Conservation (phyloP, 92 coral and sea anemone species). For the Zoanthus sociatus region DNA sequence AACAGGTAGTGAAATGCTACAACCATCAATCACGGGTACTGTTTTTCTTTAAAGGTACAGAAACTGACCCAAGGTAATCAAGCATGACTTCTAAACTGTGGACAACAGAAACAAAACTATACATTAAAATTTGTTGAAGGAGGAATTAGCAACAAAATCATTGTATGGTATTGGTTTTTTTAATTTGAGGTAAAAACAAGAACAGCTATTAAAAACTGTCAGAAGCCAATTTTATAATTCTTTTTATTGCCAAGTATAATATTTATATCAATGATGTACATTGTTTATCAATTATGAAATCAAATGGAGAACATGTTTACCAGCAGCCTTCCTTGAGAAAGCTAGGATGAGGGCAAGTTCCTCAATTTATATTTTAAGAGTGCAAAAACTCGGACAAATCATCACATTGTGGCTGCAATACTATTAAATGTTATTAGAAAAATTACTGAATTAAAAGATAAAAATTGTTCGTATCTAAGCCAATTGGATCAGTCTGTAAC, state of each 20-base stretch:
- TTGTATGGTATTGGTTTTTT: neutral
- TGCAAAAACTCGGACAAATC: neutral
- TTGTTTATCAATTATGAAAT: neutral
- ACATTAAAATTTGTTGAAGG: neutral
- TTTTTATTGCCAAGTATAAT: neutral
- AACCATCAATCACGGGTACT: neutral
- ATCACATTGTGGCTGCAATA: neutral
- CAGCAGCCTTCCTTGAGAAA: constrained; percentile 6
- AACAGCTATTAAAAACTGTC: neutral
- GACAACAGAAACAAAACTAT: neutral
- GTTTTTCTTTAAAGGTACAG: constrained; percentile 10
- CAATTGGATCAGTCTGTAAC: neutral
- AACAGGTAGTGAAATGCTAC: neutral
- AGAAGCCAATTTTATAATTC: neutral
- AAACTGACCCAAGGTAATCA: constrained; percentile 11
- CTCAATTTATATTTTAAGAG: neutral
- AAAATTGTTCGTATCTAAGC: neutral
- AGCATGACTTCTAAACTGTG: neutral
- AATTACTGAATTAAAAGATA: neutral
- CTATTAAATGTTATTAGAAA: neutral
- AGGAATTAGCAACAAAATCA: neutral
- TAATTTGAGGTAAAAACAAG: neutral
- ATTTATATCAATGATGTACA: neutral
- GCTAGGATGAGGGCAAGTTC: neutral
- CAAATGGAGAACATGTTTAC: neutral